Evolutionary conservation across 2,113 vertebrate genomes (phyloP), one percentile per base, ranked within the genome.

Genomic region (Ascaphus truei): DNA sequence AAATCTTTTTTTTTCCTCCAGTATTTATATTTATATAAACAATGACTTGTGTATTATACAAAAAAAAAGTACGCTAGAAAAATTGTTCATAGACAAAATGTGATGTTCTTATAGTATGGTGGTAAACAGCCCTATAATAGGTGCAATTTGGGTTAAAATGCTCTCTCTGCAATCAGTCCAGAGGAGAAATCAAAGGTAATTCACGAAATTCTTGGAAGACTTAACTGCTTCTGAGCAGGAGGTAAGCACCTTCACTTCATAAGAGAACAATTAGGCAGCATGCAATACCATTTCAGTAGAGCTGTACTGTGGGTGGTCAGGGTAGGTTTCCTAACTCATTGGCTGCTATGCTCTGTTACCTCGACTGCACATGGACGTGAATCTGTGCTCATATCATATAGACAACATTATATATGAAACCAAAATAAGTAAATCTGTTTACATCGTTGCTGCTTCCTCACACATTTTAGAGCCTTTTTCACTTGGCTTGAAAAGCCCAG

Each of bases 231-330:
- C 79, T 74, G 76, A 76, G 66, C 71, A 73, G 71, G 79, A 82
- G 82, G 80, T 75, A n/a, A 80, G 78, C 56, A 72, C 48, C 75
- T 80, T 77, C 45, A 72, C 15, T 74, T 72, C 65, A 59, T 77
- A 80, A 65, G 8, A 41, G 45, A 79, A 77, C 78, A 79, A 78
- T 71, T 75, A 83, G 84, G 72, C 79, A 79, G 72, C 77, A 69
- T 65, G 75, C 62, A 78, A 79, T 72, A 71, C 67, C 78, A 51
- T 68, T 75, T 75, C 71, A 79, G 74, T 76, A 57, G 52, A 61
- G 25, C 16, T 31, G 45, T 36, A 71, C 34, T 29, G 7, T 55
- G 51, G 36, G 63, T 55, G 41, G 51, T 48, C 22, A 68, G 29
- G 60, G 60, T 27, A 37, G 23, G 33, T 48, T 36, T 18, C 22